Conservation (phyloP, 2,113 vertebrate genomes). For the Lophura nycthemera region DNA sequence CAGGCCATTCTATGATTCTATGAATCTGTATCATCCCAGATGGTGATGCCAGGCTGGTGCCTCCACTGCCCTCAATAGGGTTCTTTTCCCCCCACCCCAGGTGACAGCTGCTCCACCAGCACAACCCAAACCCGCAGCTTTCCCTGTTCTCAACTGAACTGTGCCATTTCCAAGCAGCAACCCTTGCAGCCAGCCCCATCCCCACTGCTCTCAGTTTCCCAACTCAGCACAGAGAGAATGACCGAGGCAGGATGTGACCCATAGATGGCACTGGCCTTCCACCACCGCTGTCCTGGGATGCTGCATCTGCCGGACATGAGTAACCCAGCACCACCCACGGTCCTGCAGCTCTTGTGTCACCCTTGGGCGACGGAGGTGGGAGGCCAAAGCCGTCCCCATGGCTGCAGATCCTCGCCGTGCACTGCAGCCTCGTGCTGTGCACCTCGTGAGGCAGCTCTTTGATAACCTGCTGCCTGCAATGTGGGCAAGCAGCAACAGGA, state of each 20-base stretch:
- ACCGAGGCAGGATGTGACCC: neutral
- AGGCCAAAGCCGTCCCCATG: neutral
- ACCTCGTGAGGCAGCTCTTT: accelerated
- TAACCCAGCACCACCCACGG: neutral
- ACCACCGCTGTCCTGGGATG: neutral
- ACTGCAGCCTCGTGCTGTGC: neutral
- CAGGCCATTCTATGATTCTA: no score
- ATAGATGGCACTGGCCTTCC: conserved; percentile 51
- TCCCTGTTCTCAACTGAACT: neutral
- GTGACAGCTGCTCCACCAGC: neutral
- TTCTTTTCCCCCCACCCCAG: neutral
- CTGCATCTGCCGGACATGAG: neutral
- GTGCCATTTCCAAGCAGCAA: neutral
- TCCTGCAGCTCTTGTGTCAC: neutral
- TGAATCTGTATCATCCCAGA: accelerated
- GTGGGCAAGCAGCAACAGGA: neutral
- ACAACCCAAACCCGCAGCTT: accelerated
- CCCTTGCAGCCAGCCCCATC: neutral
- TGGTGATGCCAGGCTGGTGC: no score
- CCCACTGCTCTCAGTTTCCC: neutral
- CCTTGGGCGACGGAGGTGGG: neutral
- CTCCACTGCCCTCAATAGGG: neutral
- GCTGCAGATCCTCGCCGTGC: neutral
- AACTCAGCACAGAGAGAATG: accelerated
- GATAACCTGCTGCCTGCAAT: neutral